A percentile compares a stretch with the other conserved stretches of the same genome.
phyloP scores from a whole-genome alignment of 2,888 invertebrate genomes.

The Eucriotettix oculatus region DNA sequence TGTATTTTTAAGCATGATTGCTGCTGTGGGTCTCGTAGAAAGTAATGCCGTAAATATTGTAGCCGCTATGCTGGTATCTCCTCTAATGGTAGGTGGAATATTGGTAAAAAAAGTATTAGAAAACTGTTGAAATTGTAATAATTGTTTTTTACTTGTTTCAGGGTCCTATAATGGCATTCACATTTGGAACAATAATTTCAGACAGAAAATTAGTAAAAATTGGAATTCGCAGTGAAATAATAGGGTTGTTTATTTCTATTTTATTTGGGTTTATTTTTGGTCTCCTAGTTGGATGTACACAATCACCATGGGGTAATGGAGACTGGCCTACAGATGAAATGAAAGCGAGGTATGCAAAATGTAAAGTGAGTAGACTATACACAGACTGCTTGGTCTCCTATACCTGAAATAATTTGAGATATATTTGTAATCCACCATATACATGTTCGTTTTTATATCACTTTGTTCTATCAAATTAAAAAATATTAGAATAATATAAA shows the following conservation, averaged over 20 bases:
- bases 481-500: no score
- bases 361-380: no score
- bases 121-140: no score
- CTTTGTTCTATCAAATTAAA: no score
- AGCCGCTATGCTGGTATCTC: slow-evolving; percentile 60
- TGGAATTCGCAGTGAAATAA: slow-evolving; percentile 49
- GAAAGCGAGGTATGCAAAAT: slow-evolving; percentile 42
- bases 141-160: slow-evolving; percentile 14
- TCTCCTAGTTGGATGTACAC: slow-evolving; percentile 50
- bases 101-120: no score
- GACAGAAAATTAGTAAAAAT: slow-evolving; percentile 49
- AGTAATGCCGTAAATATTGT: slow-evolving; percentile 69
- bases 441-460: no score
- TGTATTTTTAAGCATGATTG: slow-evolving; percentile 44
- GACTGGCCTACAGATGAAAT: slow-evolving; percentile 69
- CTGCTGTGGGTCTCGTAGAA: slow-evolving; percentile 67
- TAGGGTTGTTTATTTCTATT: slow-evolving; percentile 59
- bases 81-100: slow-evolving; percentile 37
- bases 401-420: no score
- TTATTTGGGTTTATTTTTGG: slow-evolving; percentile 67
- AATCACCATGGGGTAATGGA: slow-evolving; percentile 58
- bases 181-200: slow-evolving; percentile 65
- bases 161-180: slow-evolving; percentile 76
- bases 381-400: no score
- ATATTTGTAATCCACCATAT: no score